Evolutionary conservation across 2,888 invertebrate genomes (phyloP), one percentile per base, ranked within the genome.

Genomic region (Sicus ferrugineus): DNA sequence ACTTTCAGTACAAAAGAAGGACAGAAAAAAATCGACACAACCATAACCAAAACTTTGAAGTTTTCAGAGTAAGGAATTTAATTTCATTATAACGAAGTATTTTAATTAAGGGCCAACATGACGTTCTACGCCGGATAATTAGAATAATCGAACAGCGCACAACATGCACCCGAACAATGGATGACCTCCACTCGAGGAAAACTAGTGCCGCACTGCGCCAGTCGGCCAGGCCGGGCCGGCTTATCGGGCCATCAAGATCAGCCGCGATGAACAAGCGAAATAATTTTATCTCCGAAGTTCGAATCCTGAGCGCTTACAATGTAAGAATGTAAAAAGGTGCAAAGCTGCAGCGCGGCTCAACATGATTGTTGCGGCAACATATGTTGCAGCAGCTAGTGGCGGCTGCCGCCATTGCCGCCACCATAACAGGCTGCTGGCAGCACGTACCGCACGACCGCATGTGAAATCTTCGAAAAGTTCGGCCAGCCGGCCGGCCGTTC

Each of bases 291-390:
- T 34, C 42, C 14, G 14, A 28, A 23, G 42, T 19, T 16, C 14
- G 23, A 21, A 42, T 42, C 26, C 38, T 34, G 42, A 61, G 61
- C 61, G 61, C 11, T 61, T 61, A 61, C 61, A 61, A 42, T 61
- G 61, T 61, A 61, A 61, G 23, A 61, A 38, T 61, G 61, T 61
- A 61, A 61, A 61, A 61, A 61, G 61, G 61, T 61, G 61, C 61
- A 61, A 61, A 61, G 61, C 42, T 61, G 61, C 61, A 61, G 61
- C 61, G 38, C 5, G 11, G 54, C 4, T 23, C 42, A 42, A 61
- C 61, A 42, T 42, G 61, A 61, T 23, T 23, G 38, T 7, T 30
- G 6, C 31, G 46, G 46, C 46, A 46, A 46, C 26, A 26, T 26
- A 54, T 28, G 54, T 54, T 54, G 28, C 26, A 23, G 54, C 14